These are phyloP conservation scores for Ctenomys sociabilis DNA, from an alignment of 2,113 vertebrate species.

Conservation along the genomic window DNA sequence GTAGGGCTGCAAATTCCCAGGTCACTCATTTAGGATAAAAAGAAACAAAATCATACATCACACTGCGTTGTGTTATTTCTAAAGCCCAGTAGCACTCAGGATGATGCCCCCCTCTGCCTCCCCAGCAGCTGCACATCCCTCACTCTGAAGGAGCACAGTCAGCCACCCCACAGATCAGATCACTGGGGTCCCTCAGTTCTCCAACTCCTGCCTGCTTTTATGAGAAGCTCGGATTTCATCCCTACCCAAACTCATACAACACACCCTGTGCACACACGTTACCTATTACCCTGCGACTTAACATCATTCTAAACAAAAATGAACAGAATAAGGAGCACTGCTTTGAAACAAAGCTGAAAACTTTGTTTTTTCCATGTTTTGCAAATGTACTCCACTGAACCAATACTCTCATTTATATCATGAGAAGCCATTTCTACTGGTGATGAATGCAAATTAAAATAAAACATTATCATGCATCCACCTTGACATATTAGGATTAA, in stretches of 20 bases:
- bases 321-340: neutral
- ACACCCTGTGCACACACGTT: neutral
- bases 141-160: neutral
- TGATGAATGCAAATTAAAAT: neutral
- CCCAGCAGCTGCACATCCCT: neutral
- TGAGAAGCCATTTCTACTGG: neutral
- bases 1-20: neutral
- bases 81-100: neutral
- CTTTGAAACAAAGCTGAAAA: neutral
- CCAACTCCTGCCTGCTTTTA: neutral
- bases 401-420: neutral
- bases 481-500: neutral
- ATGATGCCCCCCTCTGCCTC: neutral
- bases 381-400: neutral
- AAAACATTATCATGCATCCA: neutral
- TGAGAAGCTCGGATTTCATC: neutral
- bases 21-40: neutral
- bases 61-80: neutral
- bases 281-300: neutral
- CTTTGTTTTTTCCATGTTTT: neutral
- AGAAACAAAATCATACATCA: neutral
- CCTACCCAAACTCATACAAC: neutral
- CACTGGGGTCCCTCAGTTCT: accelerated
- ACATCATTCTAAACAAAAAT: neutral
- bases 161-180: neutral